Percentiles rank a stretch among this genome's conserved stretches.
Conservation (phyloP, 1,140 invertebrate genomes). For the Drosophila virilis region DNA sequence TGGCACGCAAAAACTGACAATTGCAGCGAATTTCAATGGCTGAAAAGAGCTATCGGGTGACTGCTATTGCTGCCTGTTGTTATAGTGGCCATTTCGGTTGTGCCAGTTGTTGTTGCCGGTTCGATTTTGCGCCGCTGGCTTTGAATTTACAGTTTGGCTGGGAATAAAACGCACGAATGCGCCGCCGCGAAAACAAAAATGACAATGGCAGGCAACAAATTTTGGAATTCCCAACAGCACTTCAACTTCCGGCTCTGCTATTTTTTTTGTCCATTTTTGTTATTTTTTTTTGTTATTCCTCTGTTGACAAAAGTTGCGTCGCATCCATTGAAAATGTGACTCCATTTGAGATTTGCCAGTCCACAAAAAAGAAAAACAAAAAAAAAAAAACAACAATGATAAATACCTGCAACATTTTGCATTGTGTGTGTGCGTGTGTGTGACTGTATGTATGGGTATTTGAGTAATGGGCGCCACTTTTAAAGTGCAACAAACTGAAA, state of each 20-base stretch:
- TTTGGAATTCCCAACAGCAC: conserved; percentile 80
- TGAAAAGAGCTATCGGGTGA: conserved; percentile 45
- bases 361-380: conserved; percentile 28
- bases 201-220: conserved; percentile 81
- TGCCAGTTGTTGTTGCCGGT: conserved; percentile 44
- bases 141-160: conserved; percentile 74
- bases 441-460: conserved; percentile 26
- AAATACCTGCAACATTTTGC: conserved; percentile 59
- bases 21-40: conserved; percentile 65
- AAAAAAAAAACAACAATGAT: conserved; percentile 31
- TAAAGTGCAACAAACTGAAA: conserved; percentile 50
- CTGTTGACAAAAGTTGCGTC: conserved; percentile 64
- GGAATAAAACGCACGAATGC: conserved; percentile 80
- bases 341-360: conserved; percentile 74
- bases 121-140: conserved; percentile 75
- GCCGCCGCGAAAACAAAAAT: conserved; percentile 72
- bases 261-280: conserved; percentile 30
- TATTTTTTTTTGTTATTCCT: neutral
- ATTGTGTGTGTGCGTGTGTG: conserved; percentile 22
- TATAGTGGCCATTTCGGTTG: conserved; percentile 25
- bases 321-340: conserved; percentile 74
- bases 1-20: conserved; percentile 71
- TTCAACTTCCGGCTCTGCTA: conserved; percentile 72
- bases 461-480: conserved; percentile 58
- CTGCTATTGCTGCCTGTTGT: conserved; percentile 25